Evolutionary conservation across 2,113 vertebrate species (phyloP), one percentile per base, ranked within the genome.

Genomic region (Lagopus leucura): DNA sequence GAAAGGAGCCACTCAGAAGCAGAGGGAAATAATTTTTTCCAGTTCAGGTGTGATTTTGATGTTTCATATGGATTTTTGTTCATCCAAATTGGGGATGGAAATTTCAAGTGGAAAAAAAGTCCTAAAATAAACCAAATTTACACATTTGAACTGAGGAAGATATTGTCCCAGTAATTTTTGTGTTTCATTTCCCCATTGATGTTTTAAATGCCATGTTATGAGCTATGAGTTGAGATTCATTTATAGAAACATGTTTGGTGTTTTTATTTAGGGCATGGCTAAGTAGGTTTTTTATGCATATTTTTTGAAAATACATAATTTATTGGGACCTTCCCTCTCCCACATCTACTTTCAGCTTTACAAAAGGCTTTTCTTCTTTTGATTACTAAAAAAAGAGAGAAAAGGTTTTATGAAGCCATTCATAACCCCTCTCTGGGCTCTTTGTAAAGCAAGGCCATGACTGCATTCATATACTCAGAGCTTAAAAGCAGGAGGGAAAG

Each of bases 11-110:
- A 78, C 89, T 92, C 66, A 45, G 74, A 93, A 75, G 43, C 57
- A 92, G 38, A 75, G 34, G 57, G n/a, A 93, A 89, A 78, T 77
- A 30, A 55, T 82, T 84, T 88, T 86, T 78, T 40, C 69, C 61
- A 81, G 19, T 60, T 94, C 80, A 94, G 94, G 86, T 95, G 80
- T 75, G 42, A 45, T 78, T 94, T 95, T 60, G 57, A 64, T 83
- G 73, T 78, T 92, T 75, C 32, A 58, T 12, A 18, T 28, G 21
- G 52, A 8, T 48, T 55, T 64, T 40, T 65, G 75, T 76, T 71
- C 60, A 67, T 38, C 17, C 10, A 36, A 50, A 72, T 55, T 15
- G 28, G 83, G 57, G 71, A 58, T 21, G 20, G 71, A 82, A 36
- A 70, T 79, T 82, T 82, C 45, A 76, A 36, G 63, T 32, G 21